Evolutionary conservation across 2,113 vertebrate genomes (phyloP).

Genomic region (Oxyruncus cristatus): DNA sequence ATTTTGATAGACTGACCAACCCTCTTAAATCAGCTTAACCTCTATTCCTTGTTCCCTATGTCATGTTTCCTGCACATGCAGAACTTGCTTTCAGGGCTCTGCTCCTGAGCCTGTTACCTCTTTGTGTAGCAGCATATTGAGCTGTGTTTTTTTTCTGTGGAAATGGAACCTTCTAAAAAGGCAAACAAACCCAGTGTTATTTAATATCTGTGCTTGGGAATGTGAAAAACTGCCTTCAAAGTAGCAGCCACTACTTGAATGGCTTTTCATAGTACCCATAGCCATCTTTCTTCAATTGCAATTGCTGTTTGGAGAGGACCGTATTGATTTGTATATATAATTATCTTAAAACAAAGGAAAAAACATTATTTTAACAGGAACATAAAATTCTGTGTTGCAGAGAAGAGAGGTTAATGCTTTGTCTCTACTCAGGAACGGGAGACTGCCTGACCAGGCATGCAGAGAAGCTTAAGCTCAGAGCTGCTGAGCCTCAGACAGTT

Average conservation of each 20-base stretch:
- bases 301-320: background rate
- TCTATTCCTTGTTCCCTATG: accelerated
- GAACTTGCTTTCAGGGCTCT: background rate
- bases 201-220: background rate
- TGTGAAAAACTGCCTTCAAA: background rate
- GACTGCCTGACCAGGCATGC: background rate
- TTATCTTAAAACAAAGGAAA: background rate
- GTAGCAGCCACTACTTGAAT: background rate
- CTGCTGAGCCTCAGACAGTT: background rate
- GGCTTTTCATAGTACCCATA: background rate
- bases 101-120: background rate
- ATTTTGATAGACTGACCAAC: background rate
- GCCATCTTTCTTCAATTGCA: background rate
- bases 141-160: background rate
- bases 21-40: background rate
- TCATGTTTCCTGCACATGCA: background rate
- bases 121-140: background rate
- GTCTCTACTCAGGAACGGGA: background rate
- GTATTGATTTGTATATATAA: background rate
- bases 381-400: background rate
- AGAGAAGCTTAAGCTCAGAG: background rate
- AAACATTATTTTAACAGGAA: background rate
- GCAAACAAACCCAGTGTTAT: accelerated
- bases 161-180: background rate
- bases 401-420: background rate